Evolutionary conservation across 2,888 invertebrate species (phyloP).

Genomic region (Pogonocherus hispidulus): DNA sequence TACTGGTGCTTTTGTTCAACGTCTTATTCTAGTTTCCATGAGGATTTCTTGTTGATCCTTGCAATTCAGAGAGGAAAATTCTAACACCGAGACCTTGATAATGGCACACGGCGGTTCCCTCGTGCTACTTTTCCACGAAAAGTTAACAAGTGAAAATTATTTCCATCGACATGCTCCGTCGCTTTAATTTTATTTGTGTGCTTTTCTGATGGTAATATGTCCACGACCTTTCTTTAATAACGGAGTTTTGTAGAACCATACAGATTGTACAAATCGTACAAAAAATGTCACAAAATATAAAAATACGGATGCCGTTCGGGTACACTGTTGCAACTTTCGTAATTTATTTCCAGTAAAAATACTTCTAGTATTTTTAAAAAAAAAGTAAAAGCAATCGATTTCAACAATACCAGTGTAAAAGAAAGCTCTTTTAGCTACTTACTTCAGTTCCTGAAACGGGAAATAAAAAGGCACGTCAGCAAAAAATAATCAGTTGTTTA

Average conservation of each 20-base stretch:
- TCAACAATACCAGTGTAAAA: neutral
- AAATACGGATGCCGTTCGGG: no score
- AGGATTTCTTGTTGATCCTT: neutral
- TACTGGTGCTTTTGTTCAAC: no score
- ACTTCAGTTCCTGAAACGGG: neutral
- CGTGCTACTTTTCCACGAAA: conserved; percentile 2
- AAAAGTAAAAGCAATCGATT: neutral
- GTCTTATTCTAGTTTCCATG: no score
- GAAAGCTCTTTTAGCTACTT: conserved; percentile 1
- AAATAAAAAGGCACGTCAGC: conserved; percentile 11
- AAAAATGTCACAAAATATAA: no score
- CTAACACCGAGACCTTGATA: neutral
- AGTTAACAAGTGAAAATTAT: conserved; percentile 31
- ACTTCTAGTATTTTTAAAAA: no score
- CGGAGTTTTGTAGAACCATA: no score
- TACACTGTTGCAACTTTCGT: no score
- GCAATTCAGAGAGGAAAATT: neutral
- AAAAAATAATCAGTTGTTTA: conserved; percentile 25
- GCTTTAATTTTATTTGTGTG: conserved; percentile 16
- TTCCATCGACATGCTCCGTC: conserved; percentile 22
- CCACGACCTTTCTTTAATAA: neutral
- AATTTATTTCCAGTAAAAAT: no score
- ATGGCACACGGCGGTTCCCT: neutral
- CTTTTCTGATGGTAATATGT: conserved; percentile 13
- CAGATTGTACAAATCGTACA: no score